phyloP scores from a whole-genome alignment of 2,113 vertebrate genomes.

The Psittacula cyanocephala region DNA sequence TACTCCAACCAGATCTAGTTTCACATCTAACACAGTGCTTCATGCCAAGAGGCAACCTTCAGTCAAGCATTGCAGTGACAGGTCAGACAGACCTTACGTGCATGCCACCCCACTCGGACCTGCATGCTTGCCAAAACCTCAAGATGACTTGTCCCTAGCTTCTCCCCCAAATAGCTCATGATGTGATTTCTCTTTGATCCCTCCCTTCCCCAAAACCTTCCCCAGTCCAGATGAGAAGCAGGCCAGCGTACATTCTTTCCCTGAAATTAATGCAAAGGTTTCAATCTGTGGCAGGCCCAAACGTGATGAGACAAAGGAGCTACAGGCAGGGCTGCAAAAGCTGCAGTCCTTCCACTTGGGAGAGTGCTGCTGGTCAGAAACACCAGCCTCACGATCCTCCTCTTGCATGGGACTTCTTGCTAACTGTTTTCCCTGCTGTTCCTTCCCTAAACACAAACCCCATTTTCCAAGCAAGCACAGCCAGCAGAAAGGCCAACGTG shows the following conservation, averaged over 20 bases:
- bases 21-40: background rate
- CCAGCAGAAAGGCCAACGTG: background rate
- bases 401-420: background rate
- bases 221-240: background rate
- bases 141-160: background rate
- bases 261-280: background rate
- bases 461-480: background rate
- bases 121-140: background rate
- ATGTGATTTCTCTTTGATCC: background rate
- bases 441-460: background rate
- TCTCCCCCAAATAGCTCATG: background rate
- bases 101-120: accelerated
- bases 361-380: background rate
- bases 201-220: background rate
- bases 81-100: background rate
- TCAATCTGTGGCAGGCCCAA: background rate
- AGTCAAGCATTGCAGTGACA: accelerated
- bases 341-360: background rate
- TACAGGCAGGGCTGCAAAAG: background rate
- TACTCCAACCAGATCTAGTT: background rate
- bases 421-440: background rate
- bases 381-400: background rate
- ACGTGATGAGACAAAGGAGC: background rate
- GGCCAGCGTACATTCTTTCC: background rate
- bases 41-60: background rate